Evolutionary conservation across 2,113 vertebrate genomes (phyloP).

Genomic region (Raja brachyura): DNA sequence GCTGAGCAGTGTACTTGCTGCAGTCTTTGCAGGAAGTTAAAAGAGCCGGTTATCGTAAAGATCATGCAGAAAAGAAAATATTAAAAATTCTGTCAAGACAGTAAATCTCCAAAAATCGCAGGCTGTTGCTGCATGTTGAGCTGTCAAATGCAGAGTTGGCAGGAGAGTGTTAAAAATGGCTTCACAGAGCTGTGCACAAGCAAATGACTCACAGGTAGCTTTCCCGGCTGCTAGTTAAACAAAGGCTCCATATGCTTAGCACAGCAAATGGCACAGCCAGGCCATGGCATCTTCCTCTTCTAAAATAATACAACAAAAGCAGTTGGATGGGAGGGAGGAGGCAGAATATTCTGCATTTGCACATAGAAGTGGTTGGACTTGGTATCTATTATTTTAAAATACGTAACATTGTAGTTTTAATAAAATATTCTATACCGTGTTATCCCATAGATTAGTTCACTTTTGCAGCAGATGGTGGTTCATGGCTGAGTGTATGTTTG

Average conservation of each 20-base stretch:
- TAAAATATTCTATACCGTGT: background rate
- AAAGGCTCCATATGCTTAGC: constrained; percentile 20
- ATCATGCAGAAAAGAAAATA: background rate
- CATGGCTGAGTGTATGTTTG: background rate
- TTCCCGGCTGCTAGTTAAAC: constrained; percentile 24
- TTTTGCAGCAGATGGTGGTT: background rate
- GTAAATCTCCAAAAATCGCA: constrained; percentile 20
- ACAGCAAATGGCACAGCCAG: constrained; percentile 14
- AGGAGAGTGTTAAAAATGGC: constrained; percentile 23
- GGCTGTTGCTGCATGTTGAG: constrained; percentile 22
- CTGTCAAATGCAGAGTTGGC: constrained; percentile 9
- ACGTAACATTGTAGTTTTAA: background rate
- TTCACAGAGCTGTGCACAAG: constrained; percentile 10
- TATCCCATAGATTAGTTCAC: background rate
- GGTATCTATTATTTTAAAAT: background rate
- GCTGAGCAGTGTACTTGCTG: background rate
- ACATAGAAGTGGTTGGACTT: background rate
- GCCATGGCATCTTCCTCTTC: background rate
- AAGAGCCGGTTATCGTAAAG: background rate
- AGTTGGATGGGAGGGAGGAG: background rate
- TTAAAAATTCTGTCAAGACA: background rate
- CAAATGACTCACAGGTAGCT: constrained; percentile 18
- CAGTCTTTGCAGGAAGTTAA: background rate
- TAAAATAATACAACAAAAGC: background rate
- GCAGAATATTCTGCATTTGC: background rate